A percentile compares a stretch with the other conserved stretches of the same genome.
Evolutionary conservation across 2,888 invertebrate genomes (phyloP).

Genomic region (Pristionchus arcanus): DNA sequence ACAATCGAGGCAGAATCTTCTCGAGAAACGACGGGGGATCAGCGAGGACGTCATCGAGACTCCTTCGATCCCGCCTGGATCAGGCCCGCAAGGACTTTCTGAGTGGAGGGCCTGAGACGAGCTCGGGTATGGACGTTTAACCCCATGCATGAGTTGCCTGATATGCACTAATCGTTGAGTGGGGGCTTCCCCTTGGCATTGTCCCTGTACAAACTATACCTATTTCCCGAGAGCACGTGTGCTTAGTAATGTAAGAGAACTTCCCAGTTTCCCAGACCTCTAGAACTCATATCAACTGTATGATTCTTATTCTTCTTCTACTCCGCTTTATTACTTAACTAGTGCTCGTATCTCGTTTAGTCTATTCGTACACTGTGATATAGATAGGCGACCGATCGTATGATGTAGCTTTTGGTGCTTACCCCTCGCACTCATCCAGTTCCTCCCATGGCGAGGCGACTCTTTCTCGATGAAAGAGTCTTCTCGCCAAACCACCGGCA

Average conservation of each 20-base stretch:
- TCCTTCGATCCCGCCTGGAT: slow-evolving; percentile 68
- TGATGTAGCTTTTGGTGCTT: slow-evolving; percentile 22
- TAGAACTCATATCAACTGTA: slow-evolving; percentile 22
- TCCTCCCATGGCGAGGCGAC: background rate
- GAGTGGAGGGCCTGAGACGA: slow-evolving; percentile 56
- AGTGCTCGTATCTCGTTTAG: slow-evolving; percentile 24
- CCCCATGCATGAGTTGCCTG: background rate
- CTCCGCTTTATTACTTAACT: slow-evolving; percentile 42
- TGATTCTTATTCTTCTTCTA: slow-evolving; percentile 5
- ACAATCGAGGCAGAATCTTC: slow-evolving; percentile 63
- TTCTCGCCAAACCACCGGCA: background rate
- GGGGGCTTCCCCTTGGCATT: background rate
- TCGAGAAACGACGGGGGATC: slow-evolving; percentile 65
- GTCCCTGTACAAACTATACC: slow-evolving; percentile 22
- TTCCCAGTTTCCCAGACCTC: slow-evolving; percentile 8
- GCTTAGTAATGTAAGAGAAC: background rate
- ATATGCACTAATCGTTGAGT: slow-evolving; percentile 18
- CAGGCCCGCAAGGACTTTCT: slow-evolving; percentile 77
- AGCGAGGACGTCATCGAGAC: slow-evolving; percentile 65
- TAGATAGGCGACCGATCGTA: slow-evolving; percentile 7
- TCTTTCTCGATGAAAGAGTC: background rate
- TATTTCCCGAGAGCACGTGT: background rate
- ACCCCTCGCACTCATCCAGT: slow-evolving; percentile 16
- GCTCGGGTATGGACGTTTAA: slow-evolving; percentile 67
- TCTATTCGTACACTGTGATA: slow-evolving; percentile 10